Base-by-base conservation (phyloP, 2,888 invertebrate species). In the Cephalotes varians region DNA sequence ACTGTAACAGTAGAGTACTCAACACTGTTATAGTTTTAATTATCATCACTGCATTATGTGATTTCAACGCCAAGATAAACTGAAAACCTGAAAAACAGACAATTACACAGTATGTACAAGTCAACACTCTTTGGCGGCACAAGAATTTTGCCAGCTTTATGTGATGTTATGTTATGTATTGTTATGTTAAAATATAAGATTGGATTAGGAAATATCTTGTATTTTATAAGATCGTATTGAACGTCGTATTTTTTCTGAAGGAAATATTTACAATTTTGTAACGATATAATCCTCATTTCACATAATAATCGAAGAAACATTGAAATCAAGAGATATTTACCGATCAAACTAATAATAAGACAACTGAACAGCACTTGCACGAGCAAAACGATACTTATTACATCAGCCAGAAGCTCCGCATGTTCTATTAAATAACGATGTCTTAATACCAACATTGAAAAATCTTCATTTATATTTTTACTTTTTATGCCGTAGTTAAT, bases 341-440 rank as follows among this genome's bases (percentile, higher is more conserved):
- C 82, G 15, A 71, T 37, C 5, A 71, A n/a, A 2, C 82, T 71
- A 28, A 82, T 64, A 44, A 79, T 25, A 18, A 54, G 5, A 18
- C 71, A 77, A 34, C 64, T 56, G 25, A 82, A 2, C 28, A 69
- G 4, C 2, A 79, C 2, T 69, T 82, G 82, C 7, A 69, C 10
- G 2, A 79, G n/a, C 15, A 82, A 15, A 21, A 62, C 62, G 7
- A 51, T 2, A 40, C 71, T 82, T 31, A 82, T 71, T 9, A 64
- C 76, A 21, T 79, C 37, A 12, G 28, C 18, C 9, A 82, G 37
- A 54, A 51, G 47, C 15, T 34, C 9, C 6, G 77, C 60, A 44
- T 40, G 21, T 1, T 31, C 15, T 1, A 79, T 18, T 21, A 82
- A 40, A 21, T 54, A 28, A 21, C 34, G 15, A 51, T 82, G 62